These are phyloP conservation scores for Typhlichthys eigenmanni DNA, from an alignment of 2,797 vertebrate species.

Conservation along the genomic window DNA sequence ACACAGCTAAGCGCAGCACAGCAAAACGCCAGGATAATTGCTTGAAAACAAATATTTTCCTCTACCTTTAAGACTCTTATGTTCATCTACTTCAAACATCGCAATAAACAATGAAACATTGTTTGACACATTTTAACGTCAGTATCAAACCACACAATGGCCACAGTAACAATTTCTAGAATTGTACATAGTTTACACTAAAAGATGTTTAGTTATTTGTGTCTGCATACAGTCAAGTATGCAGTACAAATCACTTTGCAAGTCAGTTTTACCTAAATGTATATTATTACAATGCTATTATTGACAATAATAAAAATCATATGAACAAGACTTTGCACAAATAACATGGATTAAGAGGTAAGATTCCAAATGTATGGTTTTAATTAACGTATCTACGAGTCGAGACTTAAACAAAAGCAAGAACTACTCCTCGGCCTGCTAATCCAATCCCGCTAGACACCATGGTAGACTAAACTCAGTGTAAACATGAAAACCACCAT, in stretches of 20 bases:
- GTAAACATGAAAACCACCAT: slow-evolving; percentile 46
- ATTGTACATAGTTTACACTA: slow-evolving; percentile 24
- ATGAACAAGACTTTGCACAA: neutral
- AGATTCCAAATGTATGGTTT: neutral
- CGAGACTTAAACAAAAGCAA: neutral
- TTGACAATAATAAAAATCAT: neutral
- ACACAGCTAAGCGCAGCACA: slow-evolving; percentile 1
- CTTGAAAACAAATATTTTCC: slow-evolving; percentile 24
- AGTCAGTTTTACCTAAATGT: no score
- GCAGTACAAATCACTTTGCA: slow-evolving; percentile 9
- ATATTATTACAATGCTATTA: neutral
- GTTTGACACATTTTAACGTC: slow-evolving; percentile 31
- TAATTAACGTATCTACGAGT: neutral
- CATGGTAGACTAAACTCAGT: slow-evolving; percentile 28
- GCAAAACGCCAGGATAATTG: slow-evolving; percentile 24
- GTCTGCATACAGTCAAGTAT: slow-evolving; percentile 2
- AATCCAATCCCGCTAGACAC: slow-evolving; percentile 14
- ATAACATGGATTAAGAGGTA: slow-evolving; percentile 1
- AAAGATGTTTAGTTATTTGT: slow-evolving; percentile 36
- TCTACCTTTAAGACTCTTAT: slow-evolving; percentile 12
- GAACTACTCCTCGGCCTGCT: neutral
- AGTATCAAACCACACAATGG: slow-evolving; percentile 44
- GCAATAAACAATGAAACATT: slow-evolving; percentile 29
- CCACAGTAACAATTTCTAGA: slow-evolving; percentile 43
- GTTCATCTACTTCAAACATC: slow-evolving; percentile 21